Evolutionary conservation across 2,113 vertebrate genomes (phyloP), one percentile per base, ranked within the genome.

Genomic region (Daboia siamensis): DNA sequence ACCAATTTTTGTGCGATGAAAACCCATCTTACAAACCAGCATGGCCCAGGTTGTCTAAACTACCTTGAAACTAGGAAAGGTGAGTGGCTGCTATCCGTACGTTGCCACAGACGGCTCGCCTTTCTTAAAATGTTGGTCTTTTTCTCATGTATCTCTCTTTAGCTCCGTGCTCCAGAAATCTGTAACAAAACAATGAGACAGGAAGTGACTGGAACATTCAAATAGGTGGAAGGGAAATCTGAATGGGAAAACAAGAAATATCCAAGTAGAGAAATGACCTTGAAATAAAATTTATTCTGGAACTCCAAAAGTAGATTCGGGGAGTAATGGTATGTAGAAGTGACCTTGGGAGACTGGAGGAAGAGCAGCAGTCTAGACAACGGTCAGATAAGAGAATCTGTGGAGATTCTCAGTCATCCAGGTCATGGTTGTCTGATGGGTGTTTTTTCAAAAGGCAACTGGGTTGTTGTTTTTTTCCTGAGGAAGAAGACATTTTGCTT

Each of bases 121-220:
- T 29, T 89, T 10, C 48, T 5, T 23, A 80, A 46, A 95, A 52
- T 4, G 44, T 69, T 85, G n/a, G 90, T 51, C 64, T 92, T 88
- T 91, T 39, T 89, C 0, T 97, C 95, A 97, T 1, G 91, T 95
- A 48, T 93, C 92, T 0, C 93, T 88, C 80, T 92, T 96, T 59
- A 95, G 85, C 93, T 96, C 95, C 20, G 93, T 93, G 55, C 95
- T 88, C 97, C 97, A 97, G 55, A 96, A 87, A 96, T 94, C 97
- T 97, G 96, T 91, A 96, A 96, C 87, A 94, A 20, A 97, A 29
- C 69, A 56, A 20, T 0, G 5, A 64, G 93, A 93, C 39, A 93
- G 48, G n/a, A 91, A 39, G 4, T 91, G 26, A 48, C 55, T 39
- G 55, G 80, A 1, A 3, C 23, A 85, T 57, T 23, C 23, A 86